Percentiles rank a stretch among this genome's conserved stretches.
These are phyloP conservation scores for Botrylloides violaceus DNA, from an alignment of 23 tunicate species.

Conservation along the genomic window DNA sequence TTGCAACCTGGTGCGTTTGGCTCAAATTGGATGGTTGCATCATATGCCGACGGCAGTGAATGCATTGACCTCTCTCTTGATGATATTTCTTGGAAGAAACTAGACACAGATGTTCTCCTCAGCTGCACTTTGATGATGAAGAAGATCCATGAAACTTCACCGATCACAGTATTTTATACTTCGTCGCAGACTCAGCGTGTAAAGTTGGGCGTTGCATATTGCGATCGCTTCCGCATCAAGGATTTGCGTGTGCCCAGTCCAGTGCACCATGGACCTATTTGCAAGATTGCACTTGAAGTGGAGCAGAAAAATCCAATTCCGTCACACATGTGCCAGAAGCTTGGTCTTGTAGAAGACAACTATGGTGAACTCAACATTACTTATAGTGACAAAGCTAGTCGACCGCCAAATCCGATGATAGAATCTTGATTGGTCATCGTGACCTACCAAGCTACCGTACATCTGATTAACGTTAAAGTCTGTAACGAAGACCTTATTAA, in stretches of 20 bases:
- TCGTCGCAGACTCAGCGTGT: not conserved
- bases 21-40: not conserved
- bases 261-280: conserved; percentile 22
- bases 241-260: conserved; percentile 40
- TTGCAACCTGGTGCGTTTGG: not conserved
- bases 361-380: not conserved
- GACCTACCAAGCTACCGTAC: no score
- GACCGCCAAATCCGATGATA: no score
- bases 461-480: no score
- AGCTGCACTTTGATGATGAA: not conserved
- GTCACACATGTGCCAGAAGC: not conserved
- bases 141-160: not conserved
- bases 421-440: no score
- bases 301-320: not conserved
- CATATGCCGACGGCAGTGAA: not conserved
- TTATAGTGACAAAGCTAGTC: not conserved
- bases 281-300: not conserved
- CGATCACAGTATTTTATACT: not conserved
- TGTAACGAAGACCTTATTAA: no score
- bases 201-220: conserved; percentile 16
- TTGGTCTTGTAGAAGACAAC: not conserved
- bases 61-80: not conserved
- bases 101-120: not conserved
- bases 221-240: conserved; percentile 26
- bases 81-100: not conserved